Evolutionary conservation across 2,888 invertebrate genomes (phyloP), one percentile per base, ranked within the genome.

Genomic region (Liposcelis brunnea): DNA sequence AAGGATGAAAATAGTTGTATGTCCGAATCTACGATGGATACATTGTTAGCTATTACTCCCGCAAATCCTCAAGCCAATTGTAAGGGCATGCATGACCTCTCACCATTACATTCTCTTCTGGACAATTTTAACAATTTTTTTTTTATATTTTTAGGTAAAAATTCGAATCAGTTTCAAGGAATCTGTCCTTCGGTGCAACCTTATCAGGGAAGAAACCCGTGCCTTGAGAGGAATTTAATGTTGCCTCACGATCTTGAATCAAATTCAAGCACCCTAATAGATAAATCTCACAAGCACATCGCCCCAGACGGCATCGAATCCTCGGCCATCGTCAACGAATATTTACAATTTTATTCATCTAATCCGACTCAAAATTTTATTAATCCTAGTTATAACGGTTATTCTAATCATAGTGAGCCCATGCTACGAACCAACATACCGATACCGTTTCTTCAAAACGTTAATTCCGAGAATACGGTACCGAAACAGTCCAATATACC

Each of bases 171-270:
- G 19, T 19, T 40, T n/a, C 21, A 18, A 19, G 40, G 40, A 12
- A 19, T 18, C 5, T 40, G 40, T 11, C 40, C 40, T 19, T 40
- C 40, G 19, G 18, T 86, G 37, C 85, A 81, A 56, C 82, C 85
- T 0, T 81, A 85, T 61, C 84, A 87, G 60, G 90, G 89, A 1
- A 69, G 83, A 21, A 90, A 87, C 67, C 75, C 80, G 8, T 90
- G 86, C 50, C 68, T 80, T 56, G 84, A 83, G 57, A 65, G 83
- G 8, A 86, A 86, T 63, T 62, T 77, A 52, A 74, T 74, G 66
- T 60, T 72, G 50, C 60, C 71, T 52, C 60, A 74, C 51, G 73
- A 74, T 52, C 58, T 75, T 2, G 62, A 65, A 2, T 61, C 65
- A 33, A 56, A 67, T 0, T 40, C 15, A 7, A 65, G 66, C 1